These are phyloP conservation scores for Diaperis boleti DNA, from an alignment of 2,888 invertebrate species.

Conservation along the genomic window DNA sequence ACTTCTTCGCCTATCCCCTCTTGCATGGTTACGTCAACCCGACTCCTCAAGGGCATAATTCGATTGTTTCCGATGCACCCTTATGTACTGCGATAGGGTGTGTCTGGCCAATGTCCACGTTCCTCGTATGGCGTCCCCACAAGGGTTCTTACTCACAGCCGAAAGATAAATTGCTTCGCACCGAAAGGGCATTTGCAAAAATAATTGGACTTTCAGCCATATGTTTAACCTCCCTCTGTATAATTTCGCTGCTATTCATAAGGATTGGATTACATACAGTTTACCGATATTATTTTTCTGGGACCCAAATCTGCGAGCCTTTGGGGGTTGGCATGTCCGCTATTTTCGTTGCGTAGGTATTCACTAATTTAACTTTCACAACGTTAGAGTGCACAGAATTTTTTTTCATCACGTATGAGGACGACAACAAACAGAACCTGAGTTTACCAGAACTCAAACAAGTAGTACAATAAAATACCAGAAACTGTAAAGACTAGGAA, in stretches of 20 bases:
- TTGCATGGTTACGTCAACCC: constrained; percentile 19
- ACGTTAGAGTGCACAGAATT: too few species aligned
- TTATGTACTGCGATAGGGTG: constrained; percentile 51
- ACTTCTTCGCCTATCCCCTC: too few species aligned
- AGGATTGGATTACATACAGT: constrained; percentile 51
- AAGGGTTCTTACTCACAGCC: constrained; percentile 32
- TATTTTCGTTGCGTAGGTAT: too few species aligned
- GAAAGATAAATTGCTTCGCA: constrained; percentile 44
- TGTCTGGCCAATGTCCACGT: constrained; percentile 60
- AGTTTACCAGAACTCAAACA: too few species aligned
- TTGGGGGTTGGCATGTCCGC: too few species aligned
- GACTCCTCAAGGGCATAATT: constrained; percentile 19
- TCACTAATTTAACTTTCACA: too few species aligned
- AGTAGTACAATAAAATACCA: too few species aligned
- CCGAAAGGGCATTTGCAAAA: constrained; percentile 42
- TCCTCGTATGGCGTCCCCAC: constrained; percentile 49
- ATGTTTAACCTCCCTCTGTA: constrained; percentile 44
- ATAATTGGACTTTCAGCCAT: constrained; percentile 51
- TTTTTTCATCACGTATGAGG: too few species aligned
- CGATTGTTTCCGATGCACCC: constrained; percentile 56
- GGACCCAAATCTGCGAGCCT: too few species aligned
- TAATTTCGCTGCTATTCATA: constrained; percentile 46
- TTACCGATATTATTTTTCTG: too few species aligned
- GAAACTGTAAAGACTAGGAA: too few species aligned
- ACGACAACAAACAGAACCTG: too few species aligned